Conservation (phyloP, 37 sponge, comb jelly and placozoan genomes). For the Spongilla lacustris region DNA sequence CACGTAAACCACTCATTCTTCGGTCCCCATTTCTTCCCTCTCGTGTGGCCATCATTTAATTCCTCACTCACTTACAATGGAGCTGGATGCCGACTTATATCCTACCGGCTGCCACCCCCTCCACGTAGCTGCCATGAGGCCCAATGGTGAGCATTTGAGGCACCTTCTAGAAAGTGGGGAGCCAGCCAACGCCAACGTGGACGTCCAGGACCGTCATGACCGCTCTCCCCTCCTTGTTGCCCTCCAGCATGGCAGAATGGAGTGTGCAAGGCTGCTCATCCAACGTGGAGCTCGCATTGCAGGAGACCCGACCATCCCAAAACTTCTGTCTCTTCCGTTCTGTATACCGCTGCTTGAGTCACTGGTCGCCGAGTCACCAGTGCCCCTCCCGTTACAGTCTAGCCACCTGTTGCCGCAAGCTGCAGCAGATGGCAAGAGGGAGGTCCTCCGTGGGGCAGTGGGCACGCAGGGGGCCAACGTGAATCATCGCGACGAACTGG, state of each 20-base stretch:
- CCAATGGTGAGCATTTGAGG: not conserved
- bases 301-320: not conserved
- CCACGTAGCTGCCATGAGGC: constrained; percentile 52
- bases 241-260: constrained; percentile 36
- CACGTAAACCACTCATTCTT: no score
- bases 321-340: not conserved
- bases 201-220: constrained; percentile 30
- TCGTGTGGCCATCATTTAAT: no score
- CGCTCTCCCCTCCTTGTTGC: constrained; percentile 53
- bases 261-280: constrained; percentile 46
- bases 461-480: not conserved
- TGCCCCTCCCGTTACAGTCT: not conserved
- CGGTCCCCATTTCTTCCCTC: no score
- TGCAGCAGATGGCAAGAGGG: constrained; percentile 13
- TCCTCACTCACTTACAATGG: no score
- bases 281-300: constrained; percentile 32
- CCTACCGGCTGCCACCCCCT: constrained; percentile 40
- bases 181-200: not conserved
- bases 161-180: constrained; percentile 9
- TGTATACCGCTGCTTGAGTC: not conserved
- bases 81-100: constrained; percentile 24
- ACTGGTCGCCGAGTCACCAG: not conserved
- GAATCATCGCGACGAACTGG: constrained; percentile 26
- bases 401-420: not conserved
- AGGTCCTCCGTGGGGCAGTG: not conserved